Conservation (phyloP, 2,113 vertebrate genomes). For the Bungarus multicinctus region DNA sequence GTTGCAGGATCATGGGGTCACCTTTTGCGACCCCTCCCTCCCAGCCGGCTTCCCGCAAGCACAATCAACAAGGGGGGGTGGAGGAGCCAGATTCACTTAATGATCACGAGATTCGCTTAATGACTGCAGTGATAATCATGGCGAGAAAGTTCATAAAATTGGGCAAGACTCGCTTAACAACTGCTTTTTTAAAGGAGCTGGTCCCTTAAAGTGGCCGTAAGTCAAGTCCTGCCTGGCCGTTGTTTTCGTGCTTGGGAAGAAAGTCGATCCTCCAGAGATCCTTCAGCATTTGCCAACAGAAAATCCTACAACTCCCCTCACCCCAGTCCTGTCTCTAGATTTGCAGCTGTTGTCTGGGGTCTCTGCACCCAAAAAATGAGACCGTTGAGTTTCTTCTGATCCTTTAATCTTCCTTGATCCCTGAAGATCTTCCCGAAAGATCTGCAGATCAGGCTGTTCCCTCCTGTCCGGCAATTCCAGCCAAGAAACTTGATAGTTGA, state of each 20-base stretch:
- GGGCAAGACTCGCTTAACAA: too few relatives aligned
- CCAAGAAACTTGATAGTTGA: slow-evolving; percentile 18
- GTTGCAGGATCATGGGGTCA: too few relatives aligned
- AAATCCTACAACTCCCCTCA: slow-evolving; percentile 13
- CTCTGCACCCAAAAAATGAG: slow-evolving; percentile 42
- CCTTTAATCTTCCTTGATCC: slow-evolving; percentile 49
- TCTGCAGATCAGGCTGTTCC: slow-evolving; percentile 32
- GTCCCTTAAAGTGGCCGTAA: not conserved
- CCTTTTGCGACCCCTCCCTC: too few relatives aligned
- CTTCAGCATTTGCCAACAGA: slow-evolving; percentile 17
- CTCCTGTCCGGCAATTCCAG: not conserved
- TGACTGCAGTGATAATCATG: too few relatives aligned
- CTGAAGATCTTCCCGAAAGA: slow-evolving; percentile 21
- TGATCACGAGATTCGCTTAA: too few relatives aligned
- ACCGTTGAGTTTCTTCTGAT: not conserved
- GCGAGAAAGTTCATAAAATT: too few relatives aligned
- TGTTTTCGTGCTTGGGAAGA: not conserved
- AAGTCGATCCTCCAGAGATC: slow-evolving; percentile 5
- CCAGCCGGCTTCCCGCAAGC: too few relatives aligned
- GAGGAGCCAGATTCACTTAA: too few relatives aligned
- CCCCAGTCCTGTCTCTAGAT: not conserved
- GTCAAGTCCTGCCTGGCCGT: not conserved
- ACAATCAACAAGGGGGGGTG: too few relatives aligned
- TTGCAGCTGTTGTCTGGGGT: slow-evolving; percentile 54
- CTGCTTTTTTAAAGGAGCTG: not conserved